Evolutionary conservation across 2,113 vertebrate species (phyloP).

Genomic region (Amblyopsis rosae): DNA sequence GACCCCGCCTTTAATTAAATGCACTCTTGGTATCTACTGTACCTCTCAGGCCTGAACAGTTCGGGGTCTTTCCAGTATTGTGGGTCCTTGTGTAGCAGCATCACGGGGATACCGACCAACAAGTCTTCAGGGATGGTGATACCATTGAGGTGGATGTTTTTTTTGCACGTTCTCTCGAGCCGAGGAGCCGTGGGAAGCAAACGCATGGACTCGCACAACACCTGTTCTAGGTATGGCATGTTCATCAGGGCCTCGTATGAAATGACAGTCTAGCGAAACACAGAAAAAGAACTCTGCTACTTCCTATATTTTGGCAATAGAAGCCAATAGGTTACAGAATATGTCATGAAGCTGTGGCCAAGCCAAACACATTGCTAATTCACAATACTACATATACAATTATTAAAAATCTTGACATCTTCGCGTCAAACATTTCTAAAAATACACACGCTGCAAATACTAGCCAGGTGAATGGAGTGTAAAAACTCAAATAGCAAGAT

Average conservation of each 20-base stretch:
- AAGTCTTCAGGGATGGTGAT: conserved; percentile 58
- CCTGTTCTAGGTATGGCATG: conserved; percentile 64
- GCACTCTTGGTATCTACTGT: background rate
- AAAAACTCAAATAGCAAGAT: background rate
- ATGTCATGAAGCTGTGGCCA: no score
- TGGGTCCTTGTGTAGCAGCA: conserved; percentile 51
- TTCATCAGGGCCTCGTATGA: conserved; percentile 38
- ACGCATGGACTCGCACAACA: conserved; percentile 55
- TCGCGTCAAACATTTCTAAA: no score
- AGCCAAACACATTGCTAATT: no score
- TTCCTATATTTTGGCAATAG: no score
- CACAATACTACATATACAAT: no score
- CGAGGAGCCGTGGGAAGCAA: conserved; percentile 48
- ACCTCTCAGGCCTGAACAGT: conserved; percentile 67
- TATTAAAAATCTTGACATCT: no score
- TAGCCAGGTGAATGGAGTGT: background rate
- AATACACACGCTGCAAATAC: no score
- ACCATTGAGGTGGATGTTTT: conserved; percentile 42
- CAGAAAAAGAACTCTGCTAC: background rate
- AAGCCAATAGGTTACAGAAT: no score
- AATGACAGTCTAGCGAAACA: conserved; percentile 33
- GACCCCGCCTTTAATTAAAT: no score
- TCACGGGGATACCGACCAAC: conserved; percentile 33
- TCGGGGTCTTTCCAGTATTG: conserved; percentile 57
- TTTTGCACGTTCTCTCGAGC: conserved; percentile 63